Percentiles rank a stretch among this genome's conserved stretches.
These are phyloP conservation scores for Hirtodrosophila trivittata DNA, from an alignment of 2,888 invertebrate species.

Conservation along the genomic window DNA sequence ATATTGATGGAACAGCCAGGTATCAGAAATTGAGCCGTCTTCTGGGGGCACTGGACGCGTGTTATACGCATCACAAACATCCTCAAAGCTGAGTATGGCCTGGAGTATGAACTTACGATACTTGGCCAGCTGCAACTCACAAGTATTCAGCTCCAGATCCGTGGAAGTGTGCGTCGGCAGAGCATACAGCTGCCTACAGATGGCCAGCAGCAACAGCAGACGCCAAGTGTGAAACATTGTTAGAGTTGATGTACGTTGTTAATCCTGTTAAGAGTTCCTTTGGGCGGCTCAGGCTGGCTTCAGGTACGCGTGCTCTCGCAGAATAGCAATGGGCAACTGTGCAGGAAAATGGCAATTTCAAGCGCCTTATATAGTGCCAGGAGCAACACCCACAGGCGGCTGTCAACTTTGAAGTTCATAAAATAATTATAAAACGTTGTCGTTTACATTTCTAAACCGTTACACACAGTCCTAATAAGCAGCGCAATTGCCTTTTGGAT, in stretches of 20 bases:
- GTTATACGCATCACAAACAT: conserved; percentile 82
- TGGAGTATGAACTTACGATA: conserved; percentile 81
- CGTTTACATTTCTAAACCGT: conserved; percentile 78
- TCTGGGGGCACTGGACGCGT: conserved; percentile 43
- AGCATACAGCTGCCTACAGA: conserved; percentile 46
- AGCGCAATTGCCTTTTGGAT: conserved; percentile 27
- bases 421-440: conserved; percentile 78
- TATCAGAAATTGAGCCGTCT: conserved; percentile 33
- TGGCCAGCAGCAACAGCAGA: conserved; percentile 48
- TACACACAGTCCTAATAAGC: conserved; percentile 75
- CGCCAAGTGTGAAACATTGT: conserved; percentile 53
- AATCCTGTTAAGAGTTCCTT: conserved; percentile 9
- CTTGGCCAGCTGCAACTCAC: conserved; percentile 80
- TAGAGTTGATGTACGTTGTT: neutral
- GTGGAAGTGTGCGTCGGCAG: conserved; percentile 42
- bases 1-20: conserved; percentile 68
- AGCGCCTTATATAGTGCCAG: conserved; percentile 53
- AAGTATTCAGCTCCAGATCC: conserved; percentile 68
- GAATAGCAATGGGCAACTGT: conserved; percentile 62
- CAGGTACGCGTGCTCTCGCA: conserved; percentile 22
- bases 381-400: conserved; percentile 22
- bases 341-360: conserved; percentile 29
- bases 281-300: neutral
- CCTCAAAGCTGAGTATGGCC: conserved; percentile 82
- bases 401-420: conserved; percentile 74